Evolutionary conservation across 2,113 vertebrate genomes (phyloP), one percentile per base, ranked within the genome.

Genomic region (Hydropotes inermis): DNA sequence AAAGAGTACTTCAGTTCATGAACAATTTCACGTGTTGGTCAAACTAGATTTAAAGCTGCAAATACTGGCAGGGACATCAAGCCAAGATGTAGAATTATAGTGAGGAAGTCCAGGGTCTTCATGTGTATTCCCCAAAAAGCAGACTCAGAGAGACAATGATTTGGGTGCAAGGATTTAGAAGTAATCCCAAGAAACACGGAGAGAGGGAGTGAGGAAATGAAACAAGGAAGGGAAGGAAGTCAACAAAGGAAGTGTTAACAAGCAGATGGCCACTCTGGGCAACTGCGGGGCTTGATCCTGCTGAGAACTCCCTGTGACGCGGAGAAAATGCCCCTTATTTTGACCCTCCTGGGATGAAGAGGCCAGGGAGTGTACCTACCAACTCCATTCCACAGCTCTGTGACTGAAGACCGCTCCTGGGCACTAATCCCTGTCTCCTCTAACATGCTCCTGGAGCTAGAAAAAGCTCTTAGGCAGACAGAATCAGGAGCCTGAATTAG

Each of bases 41-140:
- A 96, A 95, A 54, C 79, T 76, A 83, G 60, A 97, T 96, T 97
- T 97, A 97, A 94, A 94, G 28, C 43, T 90, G 79, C 67, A 76
- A 90, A 95, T 96, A 25, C 25, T 83, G 43, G 17, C 10, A 57
- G 36, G 67, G 86, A 39, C 14, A 93, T 81, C 70, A 92, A 96
- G 67, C 30, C 93, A 78, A n/a, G 39, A 97, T 85, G 79, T 96
- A 94, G 60, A 92, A 97, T 95, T 89, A 39, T 0, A 0, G 60
- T 3, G 15, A 96, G 28, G 76, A 97, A 96, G 52, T 45, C 57
- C 74, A 88, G 5, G 17, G 5, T 95, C 54, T 92, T 92, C 43
- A 76, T 83, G 74, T 45, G 82, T 28, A 36, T 74, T n/a, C 88
- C 21, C 64, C 28, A 21, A 6, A 95, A 92, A 50, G 30, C 11